Base-by-base conservation (phyloP, 2,888 invertebrate species). In the Steinernema scapterisci region DNA sequence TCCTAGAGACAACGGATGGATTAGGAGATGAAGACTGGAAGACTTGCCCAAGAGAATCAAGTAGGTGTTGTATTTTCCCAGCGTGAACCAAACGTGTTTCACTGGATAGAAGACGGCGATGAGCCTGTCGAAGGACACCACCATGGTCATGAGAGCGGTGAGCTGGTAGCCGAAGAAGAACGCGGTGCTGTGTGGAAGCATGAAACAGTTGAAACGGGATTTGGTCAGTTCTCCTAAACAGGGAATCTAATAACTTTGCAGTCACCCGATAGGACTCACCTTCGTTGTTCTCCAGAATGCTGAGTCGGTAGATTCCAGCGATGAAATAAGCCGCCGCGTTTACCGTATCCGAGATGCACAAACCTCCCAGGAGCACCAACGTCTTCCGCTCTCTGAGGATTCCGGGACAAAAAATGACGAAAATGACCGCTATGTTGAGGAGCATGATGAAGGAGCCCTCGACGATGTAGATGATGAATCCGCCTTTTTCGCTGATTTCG, bases 81-180 rank as follows among this genome's bases (percentile, higher is more conserved):
- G 13, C 31, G 63, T 63, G 16, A 63, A 63, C 11, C 27, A 31
- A 6, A 63, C 31, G 16, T 63, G 63, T n/a, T 63, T 63, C 2
- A 63, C 63, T 1, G 63, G 63, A 16, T 7, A 63, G 63, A 63
- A 63, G 3, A 63, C 63, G 31, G 63, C 63, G 5, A 63, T 9
- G 63, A 63, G 25, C 1, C 63, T 23, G 63, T 63, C 63, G 38
- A 63, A 63, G 16, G 63, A 63, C 11, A 63, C 63, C 27, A 63
- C 63, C 63, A 63, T 63, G 63, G 63, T 63, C 63, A 63, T 63
- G 27, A 63, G 23, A 27, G 63, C 23, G 5, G 63, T 27, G 27
- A 63, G 38, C 31, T 63, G 63, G 63, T 63, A 63, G 27, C 63
- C 63, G 38, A 31, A 31, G 63, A 27, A 63, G 16, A 63, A 63